phyloP scores from a whole-genome alignment of 2,888 invertebrate species.

The Tipula helvola region DNA sequence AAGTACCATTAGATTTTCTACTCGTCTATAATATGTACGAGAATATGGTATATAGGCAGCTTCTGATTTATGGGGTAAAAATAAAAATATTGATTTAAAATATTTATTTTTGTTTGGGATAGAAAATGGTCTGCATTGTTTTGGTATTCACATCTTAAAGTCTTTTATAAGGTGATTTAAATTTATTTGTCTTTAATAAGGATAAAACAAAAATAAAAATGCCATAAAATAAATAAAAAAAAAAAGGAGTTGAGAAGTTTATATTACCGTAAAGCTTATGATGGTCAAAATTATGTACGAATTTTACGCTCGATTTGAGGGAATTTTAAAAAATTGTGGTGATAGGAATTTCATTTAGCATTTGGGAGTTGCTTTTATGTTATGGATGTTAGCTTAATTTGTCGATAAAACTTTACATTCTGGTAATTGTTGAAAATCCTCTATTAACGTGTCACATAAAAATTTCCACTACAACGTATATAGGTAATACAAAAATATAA shows the following conservation, averaged over 20 bases:
- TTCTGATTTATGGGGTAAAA: background rate
- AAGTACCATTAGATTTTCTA: background rate
- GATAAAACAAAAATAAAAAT: background rate
- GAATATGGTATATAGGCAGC: background rate
- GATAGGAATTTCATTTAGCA: no score
- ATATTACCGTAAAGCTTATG: background rate
- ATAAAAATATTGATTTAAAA: background rate
- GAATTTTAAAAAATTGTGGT: no score
- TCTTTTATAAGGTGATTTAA: background rate
- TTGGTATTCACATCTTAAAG: background rate
- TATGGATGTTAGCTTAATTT: no score
- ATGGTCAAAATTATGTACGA: background rate
- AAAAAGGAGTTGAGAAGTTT: background rate
- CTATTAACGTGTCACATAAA: no score
- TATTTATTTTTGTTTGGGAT: background rate
- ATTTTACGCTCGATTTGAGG: background rate
- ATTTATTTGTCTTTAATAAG: background rate
- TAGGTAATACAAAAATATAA: no score
- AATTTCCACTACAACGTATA: no score
- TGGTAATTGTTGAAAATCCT: no score
- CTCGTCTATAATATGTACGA: background rate
- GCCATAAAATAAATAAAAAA: background rate
- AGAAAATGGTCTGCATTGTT: background rate
- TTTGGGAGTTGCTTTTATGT: no score
- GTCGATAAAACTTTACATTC: no score